Evolutionary conservation across 2,888 invertebrate genomes (phyloP).

Genomic region (Meteorus cinctellus): DNA sequence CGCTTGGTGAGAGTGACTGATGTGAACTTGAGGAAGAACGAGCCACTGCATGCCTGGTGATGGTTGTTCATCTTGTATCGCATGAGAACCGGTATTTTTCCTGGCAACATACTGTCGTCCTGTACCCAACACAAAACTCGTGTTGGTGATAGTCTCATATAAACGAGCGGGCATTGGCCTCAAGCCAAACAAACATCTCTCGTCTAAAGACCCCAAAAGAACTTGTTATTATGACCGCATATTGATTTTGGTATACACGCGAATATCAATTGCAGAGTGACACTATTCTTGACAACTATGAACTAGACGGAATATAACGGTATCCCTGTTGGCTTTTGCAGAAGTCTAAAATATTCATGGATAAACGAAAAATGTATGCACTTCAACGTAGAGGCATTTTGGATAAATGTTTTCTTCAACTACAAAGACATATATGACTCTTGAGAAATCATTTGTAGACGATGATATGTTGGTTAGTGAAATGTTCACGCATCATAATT

Average conservation of each 20-base stretch:
- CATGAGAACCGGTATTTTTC: conserved; percentile 31
- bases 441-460: too few species aligned
- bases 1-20: conserved; percentile 22
- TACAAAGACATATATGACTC: too few species aligned
- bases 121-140: not conserved
- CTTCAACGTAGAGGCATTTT: too few species aligned
- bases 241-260: not conserved
- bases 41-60: not conserved
- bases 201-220: not conserved
- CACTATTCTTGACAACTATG: not conserved
- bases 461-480: too few species aligned
- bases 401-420: too few species aligned
- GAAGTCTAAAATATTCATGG: too few species aligned
- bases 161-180: conserved; percentile 1
- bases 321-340: not conserved
- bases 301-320: not conserved
- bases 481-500: too few species aligned
- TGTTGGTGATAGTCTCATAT: not conserved
- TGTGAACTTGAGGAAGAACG: not conserved
- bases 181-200: not conserved
- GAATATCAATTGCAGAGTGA: not conserved
- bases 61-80: conserved; percentile 20
- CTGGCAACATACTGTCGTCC: not conserved
- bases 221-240: not conserved
- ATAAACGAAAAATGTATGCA: too few species aligned